A percentile compares a stretch with the other conserved stretches of the same genome.
Evolutionary conservation across 2,888 invertebrate genomes (phyloP).

Genomic region (Sinohyriopsis cumingii): DNA sequence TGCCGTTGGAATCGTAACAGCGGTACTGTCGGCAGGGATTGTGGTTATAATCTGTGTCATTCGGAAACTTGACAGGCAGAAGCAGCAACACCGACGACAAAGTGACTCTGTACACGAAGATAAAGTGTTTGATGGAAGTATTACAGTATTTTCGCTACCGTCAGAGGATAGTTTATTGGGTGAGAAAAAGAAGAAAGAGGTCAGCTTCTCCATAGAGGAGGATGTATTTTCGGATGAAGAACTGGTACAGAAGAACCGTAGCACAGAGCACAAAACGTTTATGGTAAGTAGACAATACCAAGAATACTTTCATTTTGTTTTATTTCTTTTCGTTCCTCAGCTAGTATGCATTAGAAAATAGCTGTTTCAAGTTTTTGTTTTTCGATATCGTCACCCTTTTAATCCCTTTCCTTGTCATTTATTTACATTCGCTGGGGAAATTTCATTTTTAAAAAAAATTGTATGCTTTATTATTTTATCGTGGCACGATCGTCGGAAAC

Average conservation of each 20-base stretch:
- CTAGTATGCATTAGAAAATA: too few species aligned
- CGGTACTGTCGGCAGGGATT: conserved; percentile 40
- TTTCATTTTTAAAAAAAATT: too few species aligned
- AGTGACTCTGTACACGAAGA: conserved; percentile 17
- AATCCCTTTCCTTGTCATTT: too few species aligned
- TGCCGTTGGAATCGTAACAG: conserved; percentile 35
- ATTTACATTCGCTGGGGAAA: too few species aligned
- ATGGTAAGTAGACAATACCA: conserved; percentile 24
- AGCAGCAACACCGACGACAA: conserved; percentile 14
- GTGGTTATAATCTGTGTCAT: conserved; percentile 43
- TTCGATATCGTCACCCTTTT: too few species aligned
- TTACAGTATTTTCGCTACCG: conserved; percentile 37
- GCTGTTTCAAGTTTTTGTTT: too few species aligned
- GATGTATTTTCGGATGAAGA: conserved; percentile 41
- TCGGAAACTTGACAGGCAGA: conserved; percentile 36
- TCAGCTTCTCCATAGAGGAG: conserved; percentile 38
- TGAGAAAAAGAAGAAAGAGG: conserved; percentile 38
- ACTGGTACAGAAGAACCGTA: conserved; percentile 31
- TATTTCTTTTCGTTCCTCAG: too few species aligned
- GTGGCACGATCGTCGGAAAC: too few species aligned
- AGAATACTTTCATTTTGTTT: too few species aligned
- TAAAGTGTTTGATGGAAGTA: conserved; percentile 36
- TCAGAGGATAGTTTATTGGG: conserved; percentile 37
- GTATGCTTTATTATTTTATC: too few species aligned
- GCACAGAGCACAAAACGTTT: conserved; percentile 23